These are phyloP conservation scores for Chalcosyrphus nemorum DNA, from an alignment of 2,888 invertebrate genomes.

Conservation along the genomic window DNA sequence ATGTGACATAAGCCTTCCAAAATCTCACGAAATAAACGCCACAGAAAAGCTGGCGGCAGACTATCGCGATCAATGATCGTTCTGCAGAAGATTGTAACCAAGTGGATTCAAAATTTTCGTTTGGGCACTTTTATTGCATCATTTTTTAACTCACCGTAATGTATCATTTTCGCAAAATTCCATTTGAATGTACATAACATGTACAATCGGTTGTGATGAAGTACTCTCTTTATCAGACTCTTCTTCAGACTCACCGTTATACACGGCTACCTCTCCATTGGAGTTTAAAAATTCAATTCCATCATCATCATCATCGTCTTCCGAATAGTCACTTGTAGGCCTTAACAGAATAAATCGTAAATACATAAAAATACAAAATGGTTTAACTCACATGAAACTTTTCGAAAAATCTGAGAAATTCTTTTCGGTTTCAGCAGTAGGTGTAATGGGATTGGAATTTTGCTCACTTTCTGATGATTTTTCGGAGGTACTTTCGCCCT, in stretches of 20 bases:
- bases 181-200: constrained; percentile 96
- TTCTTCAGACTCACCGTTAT: constrained; percentile 75
- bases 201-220: constrained; percentile 78
- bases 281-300: constrained; percentile 81
- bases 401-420: constrained; percentile 80
- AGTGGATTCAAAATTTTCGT: not conserved
- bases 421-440: constrained; percentile 75
- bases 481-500: constrained; percentile 82
- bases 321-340: constrained; percentile 77
- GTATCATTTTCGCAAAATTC: constrained; percentile 99
- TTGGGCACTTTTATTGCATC: too few species aligned
- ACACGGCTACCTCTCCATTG: constrained; percentile 79
- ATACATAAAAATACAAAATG: not conserved
- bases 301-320: constrained; percentile 77
- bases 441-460: constrained; percentile 77
- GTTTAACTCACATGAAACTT: constrained; percentile 76
- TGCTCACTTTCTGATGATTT: constrained; percentile 89
- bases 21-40: constrained; percentile 97
- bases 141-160: constrained; percentile 84
- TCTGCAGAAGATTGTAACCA: constrained; percentile 78
- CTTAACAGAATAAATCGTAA: constrained; percentile 57
- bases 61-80: constrained; percentile 92
- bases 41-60: constrained; percentile 85
- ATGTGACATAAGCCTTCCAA: constrained; percentile 95
- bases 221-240: constrained; percentile 72